Conservation (phyloP, 2,888 invertebrate genomes). For the Megaustenia siamemsis region DNA sequence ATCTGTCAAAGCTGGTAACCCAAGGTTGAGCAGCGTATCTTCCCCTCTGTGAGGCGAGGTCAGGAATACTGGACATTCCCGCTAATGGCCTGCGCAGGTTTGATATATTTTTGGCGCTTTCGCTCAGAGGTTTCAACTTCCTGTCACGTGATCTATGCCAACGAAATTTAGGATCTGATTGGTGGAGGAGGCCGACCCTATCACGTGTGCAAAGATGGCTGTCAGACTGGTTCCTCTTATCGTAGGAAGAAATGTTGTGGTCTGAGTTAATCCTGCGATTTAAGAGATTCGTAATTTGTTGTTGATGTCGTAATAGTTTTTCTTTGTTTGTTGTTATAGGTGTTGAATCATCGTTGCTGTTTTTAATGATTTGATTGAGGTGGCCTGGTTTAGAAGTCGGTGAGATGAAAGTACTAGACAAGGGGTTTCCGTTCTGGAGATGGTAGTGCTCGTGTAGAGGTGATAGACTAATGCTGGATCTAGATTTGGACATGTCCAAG, state of each 20-base stretch:
- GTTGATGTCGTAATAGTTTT: too few species aligned
- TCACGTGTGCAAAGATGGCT: background rate
- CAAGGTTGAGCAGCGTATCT: too few species aligned
- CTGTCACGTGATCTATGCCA: background rate
- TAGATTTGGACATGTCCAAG: background rate
- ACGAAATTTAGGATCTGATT: background rate
- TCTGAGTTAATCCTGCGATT: constrained; percentile 27
- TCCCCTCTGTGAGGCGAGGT: background rate
- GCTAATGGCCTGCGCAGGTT: background rate
- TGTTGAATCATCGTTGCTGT: too few species aligned
- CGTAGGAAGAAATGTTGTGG: background rate
- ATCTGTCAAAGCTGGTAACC: too few species aligned
- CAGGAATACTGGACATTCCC: background rate
- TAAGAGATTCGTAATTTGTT: background rate
- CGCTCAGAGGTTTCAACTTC: background rate
- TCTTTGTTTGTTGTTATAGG: too few species aligned
- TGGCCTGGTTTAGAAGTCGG: too few species aligned
- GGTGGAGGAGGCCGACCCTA: background rate
- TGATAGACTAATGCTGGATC: background rate
- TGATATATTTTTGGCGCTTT: background rate
- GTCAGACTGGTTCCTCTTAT: background rate
- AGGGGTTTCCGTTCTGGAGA: background rate
- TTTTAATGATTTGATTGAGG: too few species aligned
- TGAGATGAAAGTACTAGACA: too few species aligned
- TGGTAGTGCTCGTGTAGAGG: constrained; percentile 13